phyloP scores from a whole-genome alignment of 2,888 invertebrate species.

The Nomada flava region DNA sequence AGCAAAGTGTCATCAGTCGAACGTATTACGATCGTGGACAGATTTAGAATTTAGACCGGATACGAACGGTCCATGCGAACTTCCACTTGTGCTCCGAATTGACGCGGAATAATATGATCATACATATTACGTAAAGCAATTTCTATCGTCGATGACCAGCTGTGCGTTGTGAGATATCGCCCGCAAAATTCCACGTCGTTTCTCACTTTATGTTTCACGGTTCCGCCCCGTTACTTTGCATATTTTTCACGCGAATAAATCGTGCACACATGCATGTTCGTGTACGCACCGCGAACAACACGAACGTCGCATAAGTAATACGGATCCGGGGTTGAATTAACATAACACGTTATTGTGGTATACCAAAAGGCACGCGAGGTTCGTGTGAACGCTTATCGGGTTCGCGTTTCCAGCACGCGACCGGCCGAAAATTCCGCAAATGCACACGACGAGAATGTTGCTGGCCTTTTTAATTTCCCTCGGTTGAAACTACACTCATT shows the following conservation, averaged over 20 bases:
- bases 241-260: constrained; percentile 28
- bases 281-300: constrained; percentile 21
- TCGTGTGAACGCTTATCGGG: constrained; percentile 16
- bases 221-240: constrained; percentile 21
- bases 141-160: constrained; percentile 8
- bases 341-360: constrained; percentile 66
- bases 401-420: constrained; percentile 28
- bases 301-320: constrained; percentile 68
- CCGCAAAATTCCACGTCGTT: constrained; percentile 22
- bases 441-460: constrained; percentile 3
- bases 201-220: constrained; percentile 12
- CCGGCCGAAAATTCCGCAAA: constrained; percentile 24
- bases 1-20: background rate
- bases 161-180: background rate
- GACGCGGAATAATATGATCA: constrained; percentile 3
- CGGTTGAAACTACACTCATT: background rate
- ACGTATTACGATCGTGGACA: background rate
- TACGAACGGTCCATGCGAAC: background rate
- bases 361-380: constrained; percentile 69
- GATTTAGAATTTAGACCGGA: constrained; percentile 25
- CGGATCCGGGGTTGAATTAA: constrained; percentile 67
- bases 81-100: constrained; percentile 16
- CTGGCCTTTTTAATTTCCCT: constrained; percentile 11
- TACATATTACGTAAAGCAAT: background rate
- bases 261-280: constrained; percentile 30